Evolutionary conservation across 1,140 invertebrate genomes (phyloP), one percentile per base, ranked within the genome.

Genomic region (Bicyclus anynana): DNA sequence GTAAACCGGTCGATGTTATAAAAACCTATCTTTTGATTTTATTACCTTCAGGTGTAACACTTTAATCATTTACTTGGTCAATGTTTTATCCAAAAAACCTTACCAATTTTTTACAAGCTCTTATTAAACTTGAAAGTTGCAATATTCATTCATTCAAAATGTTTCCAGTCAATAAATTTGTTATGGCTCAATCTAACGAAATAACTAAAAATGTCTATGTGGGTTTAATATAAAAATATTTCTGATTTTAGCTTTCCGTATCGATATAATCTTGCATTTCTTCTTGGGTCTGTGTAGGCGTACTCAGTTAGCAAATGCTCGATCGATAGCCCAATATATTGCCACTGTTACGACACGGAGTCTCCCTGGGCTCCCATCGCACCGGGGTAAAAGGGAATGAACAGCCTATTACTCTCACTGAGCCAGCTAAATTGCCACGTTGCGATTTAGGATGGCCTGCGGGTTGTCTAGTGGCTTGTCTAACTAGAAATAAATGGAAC

Each of bases 361-460:
- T n/a, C 18, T 21, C 42, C 42, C 42, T 21, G 42, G 42, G 42
- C 42, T 14, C 17, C 6, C 20, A 44, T 44, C 42, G 42, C n/a
- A 5, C 42, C 12, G 20, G 42, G 42, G 21, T 44, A 44, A 44
- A 44, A 44, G 42, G 42, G 21, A 44, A 44, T 18, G 21, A 44
- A 44, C 42, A 44, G 42, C 42, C 42, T 44, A 44, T 44, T 44
- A 44, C 42, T 44, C 42, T 21, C 17, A 14, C 42, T 44, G 42
- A 44, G 42, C 42, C 42, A 44, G 42, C 42, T 44, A 5, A 21
- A 44, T 21, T 44, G 42, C 42, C 5, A 17, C 20, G 10, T 44
- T 44, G 42, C 17, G 17, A 21, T 4, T 20, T 20, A 44, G 17
- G 42, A 20, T 44, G 21, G 42, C 42, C 12, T 44, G 42, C 42